Evolutionary conservation across 2,888 invertebrate genomes (phyloP).

Genomic region (Philaethria dido): DNA sequence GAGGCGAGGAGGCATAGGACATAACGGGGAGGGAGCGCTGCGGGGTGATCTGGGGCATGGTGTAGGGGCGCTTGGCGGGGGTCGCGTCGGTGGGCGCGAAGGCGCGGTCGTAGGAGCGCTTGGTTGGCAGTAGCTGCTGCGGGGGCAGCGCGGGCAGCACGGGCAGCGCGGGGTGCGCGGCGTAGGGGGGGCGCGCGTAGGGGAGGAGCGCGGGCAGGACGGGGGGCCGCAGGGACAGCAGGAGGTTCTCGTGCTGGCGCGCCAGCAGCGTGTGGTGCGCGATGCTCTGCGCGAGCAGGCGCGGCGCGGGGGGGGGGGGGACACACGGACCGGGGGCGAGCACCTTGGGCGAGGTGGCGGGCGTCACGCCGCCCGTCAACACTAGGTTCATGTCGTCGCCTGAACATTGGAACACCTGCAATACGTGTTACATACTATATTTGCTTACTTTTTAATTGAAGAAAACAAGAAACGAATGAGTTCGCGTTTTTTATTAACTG

Average conservation of each 20-base stretch:
- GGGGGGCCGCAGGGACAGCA: slow-evolving; percentile 71
- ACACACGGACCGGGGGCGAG: slow-evolving; percentile 70
- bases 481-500: too few species aligned
- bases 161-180: slow-evolving; percentile 52
- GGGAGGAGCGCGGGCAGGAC: slow-evolving; percentile 57
- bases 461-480: too few species aligned
- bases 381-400: slow-evolving; percentile 99
- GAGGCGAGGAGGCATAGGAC: slow-evolving; percentile 77
- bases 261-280: slow-evolving; percentile 88
- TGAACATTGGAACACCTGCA: slow-evolving; percentile 97
- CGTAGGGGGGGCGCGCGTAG: slow-evolving; percentile 62
- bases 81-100: slow-evolving; percentile 79
- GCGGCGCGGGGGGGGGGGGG: slow-evolving; percentile 65
- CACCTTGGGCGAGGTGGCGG: slow-evolving; percentile 83
- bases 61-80: slow-evolving; percentile 78
- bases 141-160: slow-evolving; percentile 58
- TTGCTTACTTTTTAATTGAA: background rate
- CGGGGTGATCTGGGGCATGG: slow-evolving; percentile 68
- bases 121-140: slow-evolving; percentile 77
- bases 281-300: slow-evolving; percentile 80
- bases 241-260: slow-evolving; percentile 86
- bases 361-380: slow-evolving; percentile 93
- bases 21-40: slow-evolving; percentile 74
- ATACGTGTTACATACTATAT: background rate
- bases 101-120: slow-evolving; percentile 89